Evolutionary conservation across 2,888 invertebrate genomes (phyloP).

Genomic region (Furcula furcula): DNA sequence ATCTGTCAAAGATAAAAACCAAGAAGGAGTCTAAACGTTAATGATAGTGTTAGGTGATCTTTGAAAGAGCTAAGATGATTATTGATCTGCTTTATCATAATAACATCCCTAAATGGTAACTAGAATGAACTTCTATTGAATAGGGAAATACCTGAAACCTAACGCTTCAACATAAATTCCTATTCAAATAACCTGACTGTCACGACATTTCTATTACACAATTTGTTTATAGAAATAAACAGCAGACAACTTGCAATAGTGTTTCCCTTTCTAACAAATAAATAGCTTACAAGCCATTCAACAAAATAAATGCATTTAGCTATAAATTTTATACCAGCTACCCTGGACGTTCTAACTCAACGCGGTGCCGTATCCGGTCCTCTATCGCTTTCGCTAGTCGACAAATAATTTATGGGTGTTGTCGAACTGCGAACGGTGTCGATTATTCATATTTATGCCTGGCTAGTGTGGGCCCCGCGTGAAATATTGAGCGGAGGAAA

Average conservation of each 20-base stretch:
- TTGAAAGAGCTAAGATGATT: too few relatives aligned
- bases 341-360: conserved; percentile 27
- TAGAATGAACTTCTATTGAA: too few relatives aligned
- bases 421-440: conserved; percentile 50
- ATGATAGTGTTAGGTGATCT: too few relatives aligned
- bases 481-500: conserved; percentile 54
- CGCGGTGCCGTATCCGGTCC: conserved; percentile 23
- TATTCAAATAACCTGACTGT: too few relatives aligned
- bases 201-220: too few relatives aligned
- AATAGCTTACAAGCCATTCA: conserved; percentile 18
- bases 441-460: conserved; percentile 67
- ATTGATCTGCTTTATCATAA: too few relatives aligned
- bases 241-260: not conserved
- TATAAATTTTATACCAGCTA: conserved; percentile 35
- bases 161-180: too few relatives aligned
- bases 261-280: not conserved
- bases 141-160: too few relatives aligned
- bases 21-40: too few relatives aligned
- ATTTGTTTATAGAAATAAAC: not conserved
- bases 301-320: conserved; percentile 32
- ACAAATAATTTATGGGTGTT: conserved; percentile 51
- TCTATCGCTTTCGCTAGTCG: conserved; percentile 46
- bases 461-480: conserved; percentile 46
- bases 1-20: too few relatives aligned
- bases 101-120: too few relatives aligned